Base-by-base conservation (phyloP, 1,140 invertebrate genomes). In the Drosophila takahashii region DNA sequence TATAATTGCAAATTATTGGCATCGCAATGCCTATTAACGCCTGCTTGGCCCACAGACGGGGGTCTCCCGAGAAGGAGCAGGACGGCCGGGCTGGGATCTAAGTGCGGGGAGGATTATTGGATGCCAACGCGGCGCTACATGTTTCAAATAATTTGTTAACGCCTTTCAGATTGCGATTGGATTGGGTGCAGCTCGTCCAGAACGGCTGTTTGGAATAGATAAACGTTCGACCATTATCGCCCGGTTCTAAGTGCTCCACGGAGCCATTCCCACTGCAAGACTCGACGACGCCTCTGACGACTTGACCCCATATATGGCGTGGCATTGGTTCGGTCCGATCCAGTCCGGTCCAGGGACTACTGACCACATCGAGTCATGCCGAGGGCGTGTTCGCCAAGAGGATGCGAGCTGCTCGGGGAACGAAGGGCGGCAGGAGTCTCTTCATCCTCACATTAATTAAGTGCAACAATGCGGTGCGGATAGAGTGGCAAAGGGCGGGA, bases 1-100 rank as follows among this genome's bases (percentile, higher is more conserved):
- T 87, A 76, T 86, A 86, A 86, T 86, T 87, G 83, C 83, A 79
- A 87, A 87, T 86, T 86, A 89, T 86, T 87, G 79, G 79, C 83
- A 86, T 86, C 69, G 76, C 83, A 86, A 81, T 81, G 79, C 83
- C 79, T 87, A 89, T 86, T 86, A 83, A 83, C 83, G 83, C 83
- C 83, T 86, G 79, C 83, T 85, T 69, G 52, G 34, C 36, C 9
- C 29, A 32, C 45, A 45, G 39, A 50, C 26, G 10, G 67, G n/a
- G 22, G 22, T 22, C 22, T 22, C 22, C 47, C 9, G 18, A 22
- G 27, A 32, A 41, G 59, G 7, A 11, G 29, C 7, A 32, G 16
- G 37, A 1, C n/a, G 13, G 22, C 22, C 18, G n/a, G 22, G 26
- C 18, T 27, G 44, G n/a, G 37, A 22, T 41, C 34, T 22, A 22